These are phyloP conservation scores for Saccostrea glomerata DNA, from an alignment of 1,140 invertebrate genomes.

Conservation along the genomic window DNA sequence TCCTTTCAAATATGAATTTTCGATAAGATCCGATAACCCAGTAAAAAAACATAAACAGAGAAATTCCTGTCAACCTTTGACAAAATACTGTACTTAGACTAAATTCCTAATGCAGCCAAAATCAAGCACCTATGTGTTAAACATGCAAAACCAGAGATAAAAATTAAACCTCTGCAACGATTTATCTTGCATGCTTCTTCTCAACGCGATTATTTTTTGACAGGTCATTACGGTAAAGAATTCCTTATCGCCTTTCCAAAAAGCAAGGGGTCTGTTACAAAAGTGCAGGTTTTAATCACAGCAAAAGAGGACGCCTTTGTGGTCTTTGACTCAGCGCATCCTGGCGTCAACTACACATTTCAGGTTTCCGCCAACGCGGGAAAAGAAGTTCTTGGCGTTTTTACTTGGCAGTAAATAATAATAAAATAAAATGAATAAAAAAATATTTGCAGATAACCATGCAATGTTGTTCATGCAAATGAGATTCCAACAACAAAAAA, in stretches of 20 bases:
- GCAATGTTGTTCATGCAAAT: slow-evolving; percentile 23
- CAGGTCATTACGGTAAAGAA: slow-evolving; percentile 33
- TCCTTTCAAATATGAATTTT: neutral
- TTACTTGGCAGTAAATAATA: neutral
- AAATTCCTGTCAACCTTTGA: neutral
- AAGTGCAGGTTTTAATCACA: slow-evolving; percentile 23
- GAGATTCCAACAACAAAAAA: neutral
- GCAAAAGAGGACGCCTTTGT: slow-evolving; percentile 28
- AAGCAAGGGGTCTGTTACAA: slow-evolving; percentile 22
- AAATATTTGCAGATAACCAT: neutral
- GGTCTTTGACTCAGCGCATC: slow-evolving; percentile 25
- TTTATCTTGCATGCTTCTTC: neutral
- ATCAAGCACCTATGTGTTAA: neutral
- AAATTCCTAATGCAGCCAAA: neutral
- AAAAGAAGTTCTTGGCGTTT: slow-evolving; percentile 3
- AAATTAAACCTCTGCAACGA: slow-evolving; percentile 18
- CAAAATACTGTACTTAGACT: neutral
- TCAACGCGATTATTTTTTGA: slow-evolving; percentile 25
- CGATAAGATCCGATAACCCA: neutral
- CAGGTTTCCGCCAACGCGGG: slow-evolving; percentile 10
- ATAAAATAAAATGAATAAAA: neutral
- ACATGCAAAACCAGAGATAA: slow-evolving; percentile 11
- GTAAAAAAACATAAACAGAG: neutral
- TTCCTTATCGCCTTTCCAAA: slow-evolving; percentile 34
- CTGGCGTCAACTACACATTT: slow-evolving; percentile 22